These are phyloP conservation scores for Pseudopleuronectes americanus DNA, from an alignment of 2,797 vertebrate species.

Conservation along the genomic window DNA sequence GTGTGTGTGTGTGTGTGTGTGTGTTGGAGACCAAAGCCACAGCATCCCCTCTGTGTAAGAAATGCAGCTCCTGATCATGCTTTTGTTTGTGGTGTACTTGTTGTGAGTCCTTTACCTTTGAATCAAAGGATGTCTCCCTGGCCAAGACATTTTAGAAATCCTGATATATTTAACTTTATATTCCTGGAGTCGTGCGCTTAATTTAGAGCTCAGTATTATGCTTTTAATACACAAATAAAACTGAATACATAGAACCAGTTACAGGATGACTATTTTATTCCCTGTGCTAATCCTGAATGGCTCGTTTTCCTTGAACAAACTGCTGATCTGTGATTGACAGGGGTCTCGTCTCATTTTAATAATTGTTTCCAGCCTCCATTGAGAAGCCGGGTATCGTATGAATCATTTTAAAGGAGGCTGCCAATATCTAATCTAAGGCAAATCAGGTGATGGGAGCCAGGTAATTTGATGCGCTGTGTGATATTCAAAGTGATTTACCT, in stretches of 20 bases:
- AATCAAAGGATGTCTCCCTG: conserved; percentile 40
- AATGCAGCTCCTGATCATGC: conserved; percentile 2
- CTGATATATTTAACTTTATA: conserved; percentile 57
- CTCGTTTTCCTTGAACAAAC: conserved; percentile 41
- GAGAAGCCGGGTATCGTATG: conserved; percentile 43
- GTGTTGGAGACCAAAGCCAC: conserved; percentile 32
- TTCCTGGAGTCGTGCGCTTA: conserved; percentile 25
- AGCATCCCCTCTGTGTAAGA: conserved; percentile 18
- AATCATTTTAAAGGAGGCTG: conserved; percentile 58
- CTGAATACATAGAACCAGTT: conserved; percentile 8
- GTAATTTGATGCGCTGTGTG: conserved; percentile 48
- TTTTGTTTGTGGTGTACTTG: conserved; percentile 4
- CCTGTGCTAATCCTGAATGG: conserved; percentile 17
- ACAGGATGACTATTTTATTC: conserved; percentile 1
- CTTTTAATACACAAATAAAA: conserved; percentile 45
- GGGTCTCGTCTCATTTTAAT: conserved; percentile 35
- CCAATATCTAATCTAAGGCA: conserved; percentile 54
- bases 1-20: too few species aligned
- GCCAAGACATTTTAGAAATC: conserved; percentile 45
- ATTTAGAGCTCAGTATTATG: conserved; percentile 42
- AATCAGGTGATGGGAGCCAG: conserved; percentile 47
- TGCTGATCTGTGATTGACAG: conserved; percentile 61
- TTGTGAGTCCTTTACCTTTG: conserved; percentile 24
- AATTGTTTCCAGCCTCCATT: conserved; percentile 38
- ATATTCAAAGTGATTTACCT: conserved; percentile 66